Evolutionary conservation across 2,888 invertebrate species (phyloP), one percentile per base, ranked within the genome.

Genomic region (Luffia ferchaultella): DNA sequence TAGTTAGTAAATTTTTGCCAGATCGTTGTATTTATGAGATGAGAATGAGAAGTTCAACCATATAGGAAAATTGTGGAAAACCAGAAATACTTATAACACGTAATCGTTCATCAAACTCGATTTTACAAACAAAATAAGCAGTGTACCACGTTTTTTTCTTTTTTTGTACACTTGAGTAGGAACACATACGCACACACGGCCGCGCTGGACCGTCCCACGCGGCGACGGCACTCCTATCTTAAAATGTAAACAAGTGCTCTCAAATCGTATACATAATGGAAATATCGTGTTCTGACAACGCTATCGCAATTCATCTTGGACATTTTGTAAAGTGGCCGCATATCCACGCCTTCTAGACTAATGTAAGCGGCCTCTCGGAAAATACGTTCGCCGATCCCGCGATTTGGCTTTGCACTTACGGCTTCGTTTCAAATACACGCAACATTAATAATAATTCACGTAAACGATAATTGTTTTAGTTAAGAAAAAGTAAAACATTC

Each of bases 221-320:
- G 16, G 17, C 20, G 46, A 46, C 76, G 69, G 73, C 62, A 58
- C 66, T 60, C 60, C 62, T 67, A 80, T 82, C 80, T 82, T 77
- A 77, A 76, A 74, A 72, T 77, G 79, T 82, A 80, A 80, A 82
- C 76, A 76, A 76, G 75, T 73, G 73, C 76, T 83, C 78, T 83
- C 78, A 78, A 80, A 82, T 83, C 80, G 82, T 83, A 83, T 82
- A 82, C 82, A 77, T 83, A 82, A 83, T 83, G 83, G 82, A 78
- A 82, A 82, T 82, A 82, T 80, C 82, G 78, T 83, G 82, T 83
- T 80, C 78, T 75, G 78, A 79, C 78, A 78, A 76, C 77, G 78
- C 73, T 80, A 82, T 82, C 80, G 75, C 78, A 74, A 70, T 77
- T 78, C 83, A 76, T 79, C 78, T 78, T 73, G 78, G 77, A 77